phyloP scores from a whole-genome alignment of 2,113 vertebrate genomes.

The Poeciliopsis prolifica region DNA sequence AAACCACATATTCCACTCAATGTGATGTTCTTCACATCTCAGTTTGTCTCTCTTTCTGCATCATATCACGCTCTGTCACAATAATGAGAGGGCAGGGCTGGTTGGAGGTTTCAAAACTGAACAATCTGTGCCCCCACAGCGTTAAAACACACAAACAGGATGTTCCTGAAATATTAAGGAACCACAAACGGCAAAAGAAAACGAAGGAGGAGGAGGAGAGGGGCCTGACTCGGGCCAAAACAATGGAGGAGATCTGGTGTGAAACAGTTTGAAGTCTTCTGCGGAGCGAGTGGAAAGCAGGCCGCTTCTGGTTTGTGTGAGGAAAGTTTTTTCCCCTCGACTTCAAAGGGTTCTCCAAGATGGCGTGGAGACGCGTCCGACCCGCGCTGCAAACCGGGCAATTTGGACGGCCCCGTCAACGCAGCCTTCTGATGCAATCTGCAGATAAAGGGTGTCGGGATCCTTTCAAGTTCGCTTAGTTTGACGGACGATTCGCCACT shows the following conservation, averaged over 20 bases:
- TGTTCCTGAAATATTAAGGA: constrained; percentile 69
- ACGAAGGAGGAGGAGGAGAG: constrained; percentile 7
- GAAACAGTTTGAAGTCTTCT: constrained; percentile 27
- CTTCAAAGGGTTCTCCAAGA: constrained; percentile 46
- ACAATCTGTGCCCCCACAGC: constrained; percentile 42
- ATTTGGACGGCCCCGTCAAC: constrained; percentile 66
- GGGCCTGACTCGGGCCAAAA: constrained; percentile 36
- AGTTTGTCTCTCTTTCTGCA: constrained; percentile 24
- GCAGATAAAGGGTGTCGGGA: constrained; percentile 36
- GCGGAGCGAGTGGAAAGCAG: constrained; percentile 18
- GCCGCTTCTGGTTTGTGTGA: constrained; percentile 31
- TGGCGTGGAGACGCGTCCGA: constrained; percentile 33
- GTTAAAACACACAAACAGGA: constrained; percentile 70
- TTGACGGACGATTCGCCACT: constrained; percentile 6
- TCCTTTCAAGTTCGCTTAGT: not conserved
- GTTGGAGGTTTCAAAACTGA: constrained; percentile 44
- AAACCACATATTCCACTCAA: constrained; percentile 39
- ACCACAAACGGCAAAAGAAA: constrained; percentile 49
- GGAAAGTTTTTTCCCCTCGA: constrained; percentile 37
- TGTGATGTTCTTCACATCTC: constrained; percentile 15
- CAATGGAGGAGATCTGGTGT: constrained; percentile 48
- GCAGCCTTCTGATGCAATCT: constrained; percentile 39
- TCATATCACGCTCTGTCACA: constrained; percentile 33
- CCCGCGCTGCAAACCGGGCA: constrained; percentile 57
- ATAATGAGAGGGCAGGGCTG: constrained; percentile 52